phyloP scores from a whole-genome alignment of 2,797 vertebrate species.

The Gouania willdenowi region DNA sequence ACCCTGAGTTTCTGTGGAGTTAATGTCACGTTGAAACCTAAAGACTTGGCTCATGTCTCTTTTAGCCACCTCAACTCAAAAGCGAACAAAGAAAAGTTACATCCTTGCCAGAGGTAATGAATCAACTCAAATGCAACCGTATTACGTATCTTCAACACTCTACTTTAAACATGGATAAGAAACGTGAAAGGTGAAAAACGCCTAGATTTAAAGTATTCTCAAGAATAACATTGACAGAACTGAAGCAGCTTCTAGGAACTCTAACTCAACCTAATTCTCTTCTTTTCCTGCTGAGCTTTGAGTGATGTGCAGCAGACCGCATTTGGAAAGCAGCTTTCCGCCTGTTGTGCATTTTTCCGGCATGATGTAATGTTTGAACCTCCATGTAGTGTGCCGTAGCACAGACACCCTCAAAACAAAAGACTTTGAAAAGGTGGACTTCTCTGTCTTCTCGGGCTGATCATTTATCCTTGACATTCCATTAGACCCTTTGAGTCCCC shows the following conservation, averaged over 20 bases:
- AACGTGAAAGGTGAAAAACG: too few relatives aligned
- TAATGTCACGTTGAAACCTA: too few relatives aligned
- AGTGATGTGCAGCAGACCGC: conserved; percentile 52
- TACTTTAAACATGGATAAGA: too few relatives aligned
- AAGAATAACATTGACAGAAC: conserved; percentile 41
- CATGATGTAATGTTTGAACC: conserved; percentile 58
- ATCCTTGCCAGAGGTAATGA: too few relatives aligned
- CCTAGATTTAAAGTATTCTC: too few relatives aligned
- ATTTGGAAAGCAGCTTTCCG: conserved; percentile 26
- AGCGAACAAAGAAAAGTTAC: too few relatives aligned
- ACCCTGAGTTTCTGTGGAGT: too few relatives aligned
- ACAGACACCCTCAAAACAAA: conserved; percentile 43
- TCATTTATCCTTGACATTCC: conserved; percentile 44
- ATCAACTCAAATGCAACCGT: too few relatives aligned
- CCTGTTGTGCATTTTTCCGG: conserved; percentile 43
- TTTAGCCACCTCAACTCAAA: too few relatives aligned
- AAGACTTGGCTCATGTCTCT: too few relatives aligned
- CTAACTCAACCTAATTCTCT: conserved; percentile 22
- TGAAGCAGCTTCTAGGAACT: conserved; percentile 49
- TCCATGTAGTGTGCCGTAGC: conserved; percentile 15
- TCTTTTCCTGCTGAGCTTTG: conserved; percentile 40
- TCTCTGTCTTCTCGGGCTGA: conserved; percentile 27
- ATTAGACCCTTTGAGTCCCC: conserved; percentile 24
- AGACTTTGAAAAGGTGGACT: conserved; percentile 34
- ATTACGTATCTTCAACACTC: too few relatives aligned